Conservation (phyloP, 2,113 vertebrate genomes). For the Delphinapterus leucas region DNA sequence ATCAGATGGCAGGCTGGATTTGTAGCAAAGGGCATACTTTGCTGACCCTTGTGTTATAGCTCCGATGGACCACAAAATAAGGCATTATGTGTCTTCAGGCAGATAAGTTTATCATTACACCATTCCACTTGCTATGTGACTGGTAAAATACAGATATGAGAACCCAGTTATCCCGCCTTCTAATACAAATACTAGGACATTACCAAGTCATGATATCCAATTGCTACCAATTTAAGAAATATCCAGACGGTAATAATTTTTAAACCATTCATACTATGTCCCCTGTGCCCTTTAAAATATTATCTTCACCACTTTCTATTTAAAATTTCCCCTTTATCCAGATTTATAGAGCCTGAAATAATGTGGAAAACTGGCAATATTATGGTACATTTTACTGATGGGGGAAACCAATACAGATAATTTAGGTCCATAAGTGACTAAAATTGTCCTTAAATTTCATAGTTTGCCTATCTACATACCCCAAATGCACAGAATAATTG, state of each 20-base stretch:
- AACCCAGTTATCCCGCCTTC: not conserved
- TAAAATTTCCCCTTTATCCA: conserved; percentile 5
- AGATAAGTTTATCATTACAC: not conserved
- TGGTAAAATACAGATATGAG: not conserved
- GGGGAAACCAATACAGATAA: not conserved
- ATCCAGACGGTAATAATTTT: conserved; percentile 6
- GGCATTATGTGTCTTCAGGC: not conserved
- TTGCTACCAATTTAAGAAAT: not conserved
- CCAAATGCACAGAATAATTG: conserved; percentile 23
- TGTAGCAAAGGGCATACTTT: not conserved
- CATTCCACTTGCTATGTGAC: not conserved
- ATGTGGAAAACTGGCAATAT: conserved; percentile 47
- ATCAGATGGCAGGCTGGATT: not conserved
- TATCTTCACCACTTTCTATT: not conserved
- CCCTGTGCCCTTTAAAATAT: conserved; percentile 24
- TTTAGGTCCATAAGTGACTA: not conserved
- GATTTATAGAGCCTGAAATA: conserved; percentile 27
- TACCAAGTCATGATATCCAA: not conserved
- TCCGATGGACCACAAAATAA: not conserved
- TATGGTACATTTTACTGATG: conserved; percentile 40
- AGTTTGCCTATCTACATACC: not conserved
- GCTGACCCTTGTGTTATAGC: not conserved
- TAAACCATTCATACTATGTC: not conserved
- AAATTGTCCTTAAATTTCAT: conserved; percentile 33
- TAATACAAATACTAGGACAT: not conserved